phyloP scores from a whole-genome alignment of 2,888 invertebrate species.

The Synergus japonicus region DNA sequence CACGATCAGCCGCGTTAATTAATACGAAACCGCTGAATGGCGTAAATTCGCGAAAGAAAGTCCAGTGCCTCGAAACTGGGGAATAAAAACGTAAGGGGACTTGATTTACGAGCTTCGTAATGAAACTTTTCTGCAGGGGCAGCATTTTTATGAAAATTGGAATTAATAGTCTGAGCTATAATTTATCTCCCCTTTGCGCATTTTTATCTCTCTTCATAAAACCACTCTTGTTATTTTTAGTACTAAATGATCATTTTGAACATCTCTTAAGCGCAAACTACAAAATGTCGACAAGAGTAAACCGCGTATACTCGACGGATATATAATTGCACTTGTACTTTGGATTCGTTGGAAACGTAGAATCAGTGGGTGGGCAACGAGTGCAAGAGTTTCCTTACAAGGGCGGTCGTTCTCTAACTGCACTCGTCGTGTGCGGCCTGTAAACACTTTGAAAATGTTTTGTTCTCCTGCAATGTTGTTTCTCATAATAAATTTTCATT shows the following conservation, averaged over 20 bases:
- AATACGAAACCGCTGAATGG: constrained; percentile 35
- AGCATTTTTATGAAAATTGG: too few species aligned
- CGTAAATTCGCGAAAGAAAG: constrained; percentile 26
- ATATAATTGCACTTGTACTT: neutral
- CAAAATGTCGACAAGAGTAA: too few species aligned
- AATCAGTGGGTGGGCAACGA: constrained; percentile 47
- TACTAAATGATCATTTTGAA: too few species aligned
- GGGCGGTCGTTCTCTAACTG: constrained; percentile 43
- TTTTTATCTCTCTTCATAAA: too few species aligned
- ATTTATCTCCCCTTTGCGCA: too few species aligned
- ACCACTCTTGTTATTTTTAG: too few species aligned
- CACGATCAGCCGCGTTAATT: constrained; percentile 43
- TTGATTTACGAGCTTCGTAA: neutral
- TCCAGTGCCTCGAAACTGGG: neutral
- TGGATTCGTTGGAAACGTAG: constrained; percentile 12
- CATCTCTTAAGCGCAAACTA: too few species aligned
- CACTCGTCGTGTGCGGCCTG: constrained; percentile 36
- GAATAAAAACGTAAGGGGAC: neutral
- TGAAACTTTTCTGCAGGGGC: neutral
- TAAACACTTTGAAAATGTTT: constrained; percentile 1
- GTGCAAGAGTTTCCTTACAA: constrained; percentile 52
- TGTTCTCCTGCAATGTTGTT: neutral
- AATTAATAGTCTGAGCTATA: too few species aligned
- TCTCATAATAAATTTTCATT: neutral
- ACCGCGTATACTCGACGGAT: too few species aligned